Percentiles rank a stretch among this genome's conserved stretches.
phyloP scores from a whole-genome alignment of 64 coral and sea anemone species.

The Montipora efflorescens region DNA sequence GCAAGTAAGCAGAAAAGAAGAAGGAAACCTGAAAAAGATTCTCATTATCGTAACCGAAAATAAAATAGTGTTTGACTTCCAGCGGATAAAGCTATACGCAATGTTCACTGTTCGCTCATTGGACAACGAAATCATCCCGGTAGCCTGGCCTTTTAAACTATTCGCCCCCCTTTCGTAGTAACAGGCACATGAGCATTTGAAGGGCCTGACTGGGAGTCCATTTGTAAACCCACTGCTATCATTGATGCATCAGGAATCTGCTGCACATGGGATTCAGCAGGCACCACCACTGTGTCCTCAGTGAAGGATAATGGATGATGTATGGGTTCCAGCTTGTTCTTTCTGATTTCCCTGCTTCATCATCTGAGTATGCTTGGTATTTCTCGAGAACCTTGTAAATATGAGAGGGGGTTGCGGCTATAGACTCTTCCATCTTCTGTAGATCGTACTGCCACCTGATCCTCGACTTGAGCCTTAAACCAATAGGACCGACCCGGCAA shows the following conservation, averaged over 20 bases:
- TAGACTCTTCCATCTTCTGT: slow-evolving; percentile 10
- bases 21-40: not conserved
- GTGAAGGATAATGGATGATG: too few species aligned
- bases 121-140: not conserved
- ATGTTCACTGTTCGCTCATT: slow-evolving; percentile 3
- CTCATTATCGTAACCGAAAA: not conserved
- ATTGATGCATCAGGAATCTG: not conserved
- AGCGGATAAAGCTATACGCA: not conserved
- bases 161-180: not conserved
- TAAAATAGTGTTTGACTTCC: not conserved
- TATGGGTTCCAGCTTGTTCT: too few species aligned
- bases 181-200: not conserved
- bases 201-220: not conserved
- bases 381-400: slow-evolving; percentile 5
- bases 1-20: not conserved
- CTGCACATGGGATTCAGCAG: too few species aligned
- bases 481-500: not conserved
- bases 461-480: not conserved
- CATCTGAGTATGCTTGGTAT: not conserved
- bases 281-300: too few species aligned
- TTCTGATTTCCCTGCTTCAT: not conserved
- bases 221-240: not conserved
- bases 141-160: slow-evolving; percentile 5
- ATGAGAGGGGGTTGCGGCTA: not conserved
- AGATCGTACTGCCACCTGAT: not conserved